Evolutionary conservation across 2,888 invertebrate genomes (phyloP), one percentile per base, ranked within the genome.

Genomic region (Thera obeliscata): DNA sequence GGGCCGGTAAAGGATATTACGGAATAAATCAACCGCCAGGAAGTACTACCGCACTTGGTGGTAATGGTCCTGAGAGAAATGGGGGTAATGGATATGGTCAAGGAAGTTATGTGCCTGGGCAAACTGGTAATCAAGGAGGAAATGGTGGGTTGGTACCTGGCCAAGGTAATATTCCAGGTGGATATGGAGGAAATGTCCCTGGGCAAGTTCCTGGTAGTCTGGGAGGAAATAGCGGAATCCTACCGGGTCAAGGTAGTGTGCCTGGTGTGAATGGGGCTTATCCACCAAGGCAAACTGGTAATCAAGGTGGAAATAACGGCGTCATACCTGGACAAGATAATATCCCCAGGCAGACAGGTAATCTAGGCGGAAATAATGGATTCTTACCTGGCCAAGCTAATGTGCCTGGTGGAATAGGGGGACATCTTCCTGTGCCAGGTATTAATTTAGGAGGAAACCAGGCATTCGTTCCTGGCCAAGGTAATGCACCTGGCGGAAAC

Each of bases 81-180:
- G 74, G 71, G 38, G 74, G 61, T 49, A 75, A 77, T 70, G 66
- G 70, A 2, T 64, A 72, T 1, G 70, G 74, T 7, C 76, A 38
- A 33, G 56, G 57, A 7, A 62, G 66, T 3, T 61, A 61, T 43
- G 0, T 12, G 3, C 59, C 56, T 56, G 66, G 63, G 36, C 67
- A 68, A 68, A n/a, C 56, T 33, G 54, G 49, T 54, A 66, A 56
- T 8, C 52, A 61, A 5, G 67, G 67, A 36, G 60, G 70, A 64
- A 70, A 65, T 48, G 62, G 68, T 5, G 62, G 61, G 2, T 73
- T 56, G 5, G 66, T 64, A 67, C 74, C 61, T 64, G 75, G 70
- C 56, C 66, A 63, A 67, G 59, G 33, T 49, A 43, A 38, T 35
- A 52, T 48, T 4, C 64, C 66, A 6, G 69, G 64, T 56, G 70